Evolutionary conservation across 2,113 vertebrate genomes (phyloP).

Genomic region (Xiphophorus couchianus): DNA sequence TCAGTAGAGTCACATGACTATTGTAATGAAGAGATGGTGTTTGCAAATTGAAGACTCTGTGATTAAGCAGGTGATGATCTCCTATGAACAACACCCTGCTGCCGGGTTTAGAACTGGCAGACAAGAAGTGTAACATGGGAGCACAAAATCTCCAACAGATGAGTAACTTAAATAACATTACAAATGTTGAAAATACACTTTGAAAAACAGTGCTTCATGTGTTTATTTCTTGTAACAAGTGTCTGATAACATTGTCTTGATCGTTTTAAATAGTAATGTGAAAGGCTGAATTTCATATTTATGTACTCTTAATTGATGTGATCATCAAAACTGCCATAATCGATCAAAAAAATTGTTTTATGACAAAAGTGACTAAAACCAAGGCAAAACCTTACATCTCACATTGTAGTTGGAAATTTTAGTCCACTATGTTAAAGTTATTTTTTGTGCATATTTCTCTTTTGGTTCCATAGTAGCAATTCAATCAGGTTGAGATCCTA

Average conservation of each 20-base stretch:
- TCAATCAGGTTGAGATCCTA: too few species aligned
- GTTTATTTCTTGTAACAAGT: too few species aligned
- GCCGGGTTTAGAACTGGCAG: not conserved
- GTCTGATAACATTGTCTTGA: too few species aligned
- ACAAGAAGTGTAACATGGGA: too few species aligned
- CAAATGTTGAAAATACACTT: not conserved
- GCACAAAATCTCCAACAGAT: not conserved
- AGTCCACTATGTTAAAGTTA: too few species aligned
- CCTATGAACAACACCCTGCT: constrained; percentile 6
- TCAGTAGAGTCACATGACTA: not conserved
- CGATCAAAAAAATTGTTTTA: not conserved
- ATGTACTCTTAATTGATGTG: too few species aligned
- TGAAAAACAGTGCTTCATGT: too few species aligned
- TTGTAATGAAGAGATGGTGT: not conserved
- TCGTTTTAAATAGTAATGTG: too few species aligned
- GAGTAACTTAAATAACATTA: not conserved
- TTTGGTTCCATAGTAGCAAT: too few species aligned
- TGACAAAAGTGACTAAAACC: not conserved
- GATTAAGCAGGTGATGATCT: not conserved
- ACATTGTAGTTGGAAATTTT: too few species aligned
- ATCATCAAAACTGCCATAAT: not conserved
- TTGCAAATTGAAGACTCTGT: constrained; percentile 1
- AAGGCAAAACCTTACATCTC: not conserved
- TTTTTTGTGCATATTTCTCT: too few species aligned
- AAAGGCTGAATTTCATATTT: too few species aligned